These are phyloP conservation scores for Formicarius rufipectus DNA, from an alignment of 2,113 vertebrate genomes.

Conservation along the genomic window DNA sequence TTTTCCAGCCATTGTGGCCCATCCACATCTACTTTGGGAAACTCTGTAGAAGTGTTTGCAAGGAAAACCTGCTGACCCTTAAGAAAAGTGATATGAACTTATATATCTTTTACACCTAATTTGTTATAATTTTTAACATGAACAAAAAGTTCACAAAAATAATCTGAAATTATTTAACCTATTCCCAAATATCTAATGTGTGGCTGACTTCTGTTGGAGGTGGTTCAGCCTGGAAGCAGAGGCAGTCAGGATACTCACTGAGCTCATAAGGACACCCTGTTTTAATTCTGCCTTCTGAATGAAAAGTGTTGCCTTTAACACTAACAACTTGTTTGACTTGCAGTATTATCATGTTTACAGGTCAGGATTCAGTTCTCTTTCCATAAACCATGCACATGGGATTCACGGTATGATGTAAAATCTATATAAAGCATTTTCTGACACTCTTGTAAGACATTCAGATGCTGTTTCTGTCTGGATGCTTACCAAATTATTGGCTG, in stretches of 20 bases:
- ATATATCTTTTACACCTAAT: not conserved
- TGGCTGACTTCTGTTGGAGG: not conserved
- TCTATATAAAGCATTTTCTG: not conserved
- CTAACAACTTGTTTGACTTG: not conserved
- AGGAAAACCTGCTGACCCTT: not conserved
- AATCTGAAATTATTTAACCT: not conserved
- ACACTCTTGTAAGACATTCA: not conserved
- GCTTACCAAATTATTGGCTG: not conserved
- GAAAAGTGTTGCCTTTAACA: not conserved
- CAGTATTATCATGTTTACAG: not conserved
- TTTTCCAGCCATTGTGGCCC: not conserved
- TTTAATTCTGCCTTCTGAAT: not conserved
- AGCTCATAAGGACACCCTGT: not conserved
- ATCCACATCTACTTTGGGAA: not conserved
- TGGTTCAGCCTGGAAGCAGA: not conserved
- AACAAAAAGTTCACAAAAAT: not conserved
- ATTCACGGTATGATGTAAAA: not conserved
- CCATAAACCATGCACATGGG: not conserved
- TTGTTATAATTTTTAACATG: not conserved
- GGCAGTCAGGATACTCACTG: not conserved
- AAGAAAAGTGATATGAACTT: not conserved
- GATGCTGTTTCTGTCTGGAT: not conserved
- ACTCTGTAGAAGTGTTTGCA: not conserved
- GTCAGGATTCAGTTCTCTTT: not conserved
- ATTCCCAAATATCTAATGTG: not conserved